These are phyloP conservation scores for Choristoneura fumiferana DNA, from an alignment of 1,140 invertebrate genomes.

Conservation along the genomic window DNA sequence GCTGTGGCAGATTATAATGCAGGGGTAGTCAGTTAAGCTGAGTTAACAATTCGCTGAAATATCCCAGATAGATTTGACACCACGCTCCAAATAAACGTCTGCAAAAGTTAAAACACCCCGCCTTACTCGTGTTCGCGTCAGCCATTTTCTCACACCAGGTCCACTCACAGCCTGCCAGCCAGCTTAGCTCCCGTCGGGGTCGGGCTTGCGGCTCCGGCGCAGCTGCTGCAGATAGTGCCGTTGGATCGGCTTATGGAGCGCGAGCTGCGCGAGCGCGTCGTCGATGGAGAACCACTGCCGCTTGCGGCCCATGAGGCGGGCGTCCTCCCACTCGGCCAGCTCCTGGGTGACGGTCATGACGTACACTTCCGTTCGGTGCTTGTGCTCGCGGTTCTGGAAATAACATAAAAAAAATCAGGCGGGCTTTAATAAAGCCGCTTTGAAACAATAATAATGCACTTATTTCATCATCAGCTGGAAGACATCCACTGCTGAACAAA, in stretches of 20 bases:
- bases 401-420: not conserved
- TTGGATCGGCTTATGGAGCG: conserved; percentile 94
- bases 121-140: too few species aligned
- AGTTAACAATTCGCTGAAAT: too few species aligned
- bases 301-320: conserved; percentile 91
- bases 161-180: conserved; percentile 14
- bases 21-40: too few species aligned
- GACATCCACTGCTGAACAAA: too few species aligned
- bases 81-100: too few species aligned
- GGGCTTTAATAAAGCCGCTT: too few species aligned
- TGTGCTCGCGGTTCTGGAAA: conserved; percentile 92
- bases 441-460: too few species aligned
- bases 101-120: too few species aligned
- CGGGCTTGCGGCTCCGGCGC: conserved; percentile 73
- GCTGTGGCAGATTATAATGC: too few species aligned
- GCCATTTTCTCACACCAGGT: not conserved
- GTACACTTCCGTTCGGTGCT: conserved; percentile 95
- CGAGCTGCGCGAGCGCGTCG: conserved; percentile 91
- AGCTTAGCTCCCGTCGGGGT: conserved; percentile 57
- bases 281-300: conserved; percentile 95
- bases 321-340: conserved; percentile 96
- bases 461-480: too few species aligned
- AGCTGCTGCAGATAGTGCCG: conserved; percentile 88
- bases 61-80: too few species aligned
- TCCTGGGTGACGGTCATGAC: conserved; percentile 95